Evolutionary conservation across 2,113 vertebrate genomes (phyloP), one percentile per base, ranked within the genome.

Genomic region (Loxodonta africana): DNA sequence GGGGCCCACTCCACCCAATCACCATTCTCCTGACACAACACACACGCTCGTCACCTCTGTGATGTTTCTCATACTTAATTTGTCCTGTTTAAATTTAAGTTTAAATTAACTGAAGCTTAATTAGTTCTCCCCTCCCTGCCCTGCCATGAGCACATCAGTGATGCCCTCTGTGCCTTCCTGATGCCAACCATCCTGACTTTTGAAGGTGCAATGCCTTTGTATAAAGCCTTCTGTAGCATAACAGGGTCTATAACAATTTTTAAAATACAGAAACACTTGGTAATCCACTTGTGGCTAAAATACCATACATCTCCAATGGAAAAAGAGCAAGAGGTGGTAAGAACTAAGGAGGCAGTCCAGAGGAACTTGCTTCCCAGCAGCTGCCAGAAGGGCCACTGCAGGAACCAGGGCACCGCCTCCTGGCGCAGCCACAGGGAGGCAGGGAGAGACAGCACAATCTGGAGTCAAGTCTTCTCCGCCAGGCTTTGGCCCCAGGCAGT

Each of bases 391-490:
- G 76, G 12, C 6, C 6, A 15, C 25, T 26, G 41, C 44, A 48
- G 48, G 48, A 51, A 51, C 8, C 1, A 30, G 48, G 14, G 15
- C 28, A 6, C 44, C 26, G 51, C 12, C n/a, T 37, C 5, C 6
- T 6, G n/a, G 69, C 15, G 8, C 14, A 30, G 48, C 15, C 28
- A 80, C 26, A 28, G 41, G 41, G 37, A 37, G 21, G 20, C 23
- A 76, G 21, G 17, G n/a, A 44, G 12, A 44, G 44, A 30, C 60
- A 37, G 57, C 5, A 7, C 5, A 30, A 63, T 37, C 25, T 14
- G 21, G 46, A 57, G 14, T 11, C 17, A 4, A 1, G 0, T 18
- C 8, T 3, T 15, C 15, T 28, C 11, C 15, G 60, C 11, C 6
- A 78, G 21, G 62, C 48, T 51, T 33, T 88, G 41, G 51, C 17